A percentile compares a stretch with the other conserved stretches of the same genome.
These are phyloP conservation scores for Formica selysi DNA, from an alignment of 1,140 invertebrate genomes.

Conservation along the genomic window DNA sequence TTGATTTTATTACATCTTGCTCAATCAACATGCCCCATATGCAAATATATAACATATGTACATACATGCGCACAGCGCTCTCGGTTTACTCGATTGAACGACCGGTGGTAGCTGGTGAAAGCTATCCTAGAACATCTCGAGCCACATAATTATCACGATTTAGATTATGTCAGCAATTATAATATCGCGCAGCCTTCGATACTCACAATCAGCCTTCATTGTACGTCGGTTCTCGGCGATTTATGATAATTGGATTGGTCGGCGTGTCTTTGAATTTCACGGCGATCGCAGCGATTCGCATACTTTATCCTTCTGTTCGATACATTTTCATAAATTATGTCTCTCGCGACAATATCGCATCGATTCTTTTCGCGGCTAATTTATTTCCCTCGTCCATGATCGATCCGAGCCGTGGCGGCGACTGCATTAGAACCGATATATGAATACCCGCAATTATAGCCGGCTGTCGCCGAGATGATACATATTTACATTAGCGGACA, in stretches of 20 bases:
- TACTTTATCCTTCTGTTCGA: constrained; percentile 9
- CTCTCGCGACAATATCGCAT: neutral
- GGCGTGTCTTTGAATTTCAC: constrained; percentile 51
- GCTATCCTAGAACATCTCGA: constrained; percentile 4
- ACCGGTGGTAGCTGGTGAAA: constrained; percentile 1
- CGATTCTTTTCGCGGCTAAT: neutral
- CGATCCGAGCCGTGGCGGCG: neutral
- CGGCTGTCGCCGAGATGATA: neutral
- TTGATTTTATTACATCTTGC: constrained; percentile 29
- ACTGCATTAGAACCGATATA: constrained; percentile 11
- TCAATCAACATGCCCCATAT: constrained; percentile 19
- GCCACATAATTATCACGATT: constrained; percentile 5
- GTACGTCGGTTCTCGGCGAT: constrained; percentile 28
- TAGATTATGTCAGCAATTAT: constrained; percentile 42
- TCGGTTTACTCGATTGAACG: neutral
- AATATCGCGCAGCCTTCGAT: constrained; percentile 39
- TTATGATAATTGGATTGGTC: constrained; percentile 52
- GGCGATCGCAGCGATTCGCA: constrained; percentile 8
- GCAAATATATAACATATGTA: neutral
- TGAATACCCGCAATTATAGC: neutral
- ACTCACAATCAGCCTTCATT: constrained; percentile 21
- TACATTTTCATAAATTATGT: constrained; percentile 40
- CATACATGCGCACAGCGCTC: too few species aligned
- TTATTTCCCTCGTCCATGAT: constrained; percentile 28
- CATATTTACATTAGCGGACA: constrained; percentile 31